Evolutionary conservation across 2,797 vertebrate genomes (phyloP), one percentile per base, ranked within the genome.

Genomic region (Nannoperca australis): DNA sequence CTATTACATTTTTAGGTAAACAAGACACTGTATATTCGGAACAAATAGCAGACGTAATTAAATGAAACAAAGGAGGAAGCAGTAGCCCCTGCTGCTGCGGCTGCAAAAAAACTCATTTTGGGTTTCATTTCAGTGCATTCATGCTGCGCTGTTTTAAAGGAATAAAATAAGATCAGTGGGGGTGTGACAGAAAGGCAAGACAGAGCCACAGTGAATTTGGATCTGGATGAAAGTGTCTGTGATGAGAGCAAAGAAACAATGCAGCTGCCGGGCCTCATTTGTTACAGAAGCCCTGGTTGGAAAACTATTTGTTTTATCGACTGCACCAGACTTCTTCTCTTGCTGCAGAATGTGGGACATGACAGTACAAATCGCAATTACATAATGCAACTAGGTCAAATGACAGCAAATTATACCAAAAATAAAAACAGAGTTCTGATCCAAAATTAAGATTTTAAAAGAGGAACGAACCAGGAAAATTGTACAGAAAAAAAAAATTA

Each of bases 321-420:
- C 77, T 50, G 77, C 80, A 71, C 44, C 81, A 44, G 66, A 73
- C 67, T 55, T 72, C 51, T 64, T 56, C 67, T 70, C 1, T 5
- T 24, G 58, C 79, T 55, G 73, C 70, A 49, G 49, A 72, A 85
- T 79, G 78, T 62, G 70, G 72, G 75, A 86, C 85, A 83, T 81
- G 73, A 79, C 71, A 72, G 67, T 40, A 73, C 65, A 78, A 73
- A 62, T 75, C 40, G 3, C 63, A 71, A 70, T 89, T 83, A 66
- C 84, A 82, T 60, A 79, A 45, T 17, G 42, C 32, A 81, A 73
- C 62, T 88, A 53, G 85, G 87, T 83, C 85, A 87, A 68, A 76
- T 67, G 67, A 38, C 69, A 74, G n/a, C 36, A 58, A 66, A 79
- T 12, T 13, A 74, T 40, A 50, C 30, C 34, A 34, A 34, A 34